Evolutionary conservation across 2,113 vertebrate genomes (phyloP), one percentile per base, ranked within the genome.

Genomic region (Nyctibius bracteatus): DNA sequence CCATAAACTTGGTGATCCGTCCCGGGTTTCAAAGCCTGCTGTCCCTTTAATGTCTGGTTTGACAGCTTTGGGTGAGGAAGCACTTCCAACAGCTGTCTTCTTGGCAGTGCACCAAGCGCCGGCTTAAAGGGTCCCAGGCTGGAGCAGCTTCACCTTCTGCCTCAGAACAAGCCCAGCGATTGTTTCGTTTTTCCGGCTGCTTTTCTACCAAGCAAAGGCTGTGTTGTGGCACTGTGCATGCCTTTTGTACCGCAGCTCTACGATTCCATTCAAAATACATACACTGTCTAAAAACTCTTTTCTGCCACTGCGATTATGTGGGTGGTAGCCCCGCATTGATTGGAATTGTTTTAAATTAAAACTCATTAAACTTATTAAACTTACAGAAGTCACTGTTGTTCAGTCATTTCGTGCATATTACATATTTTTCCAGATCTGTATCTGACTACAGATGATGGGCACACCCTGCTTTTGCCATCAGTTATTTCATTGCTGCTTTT

Each of bases 41-140:
- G 97, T 98, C 98, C 98, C 98, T 98, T 98, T 98, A 98, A 98
- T 98, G 98, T 98, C 98, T 98, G 96, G 92, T 97, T 98, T 98
- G 99, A 99, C 98, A 99, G 98, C 99, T 99, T 98, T 98, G 70
- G 84, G 97, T 97, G 98, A 99, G 99, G 98, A 98, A 98, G 98
- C 98, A 98, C 98, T 99, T 98, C 98, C 98, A 99, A 99, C 99
- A 99, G 99, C 99, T 99, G 99, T 99, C 99, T 99, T 97, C 97
- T 98, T 99, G 99, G 99, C 99, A 97, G 97, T 86, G 97, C 98
- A 99, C 99, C 99, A 99, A 98, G 98, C 97, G 95, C 94, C 84
- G 98, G 98, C 98, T 99, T 99, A 99, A 98, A 98, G 98, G 97
- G 97, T 98, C 98, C 97, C 98, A 94, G 98, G 98, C 97, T 98